phyloP scores from a whole-genome alignment of 1,140 invertebrate genomes.

The Eriocheir sinensis region DNA sequence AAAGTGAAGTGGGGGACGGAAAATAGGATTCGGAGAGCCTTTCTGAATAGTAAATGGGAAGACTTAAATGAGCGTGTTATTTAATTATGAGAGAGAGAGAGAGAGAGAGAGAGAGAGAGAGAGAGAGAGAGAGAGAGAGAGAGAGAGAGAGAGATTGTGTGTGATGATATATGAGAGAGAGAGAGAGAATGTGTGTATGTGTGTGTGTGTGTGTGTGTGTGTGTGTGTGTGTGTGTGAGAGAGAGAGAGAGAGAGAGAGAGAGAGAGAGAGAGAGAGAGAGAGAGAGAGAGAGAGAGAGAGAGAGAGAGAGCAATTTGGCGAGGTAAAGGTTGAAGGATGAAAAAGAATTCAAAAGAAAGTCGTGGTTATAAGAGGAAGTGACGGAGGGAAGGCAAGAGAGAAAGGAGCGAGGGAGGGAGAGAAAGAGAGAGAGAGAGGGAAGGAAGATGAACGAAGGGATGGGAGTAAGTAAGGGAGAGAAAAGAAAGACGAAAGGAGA shows the following conservation, averaged over 20 bases:
- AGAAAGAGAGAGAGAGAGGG: not conserved
- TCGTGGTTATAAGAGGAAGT: too few species aligned
- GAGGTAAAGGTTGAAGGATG: not conserved
- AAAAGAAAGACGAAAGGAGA: too few species aligned
- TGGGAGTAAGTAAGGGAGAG: too few species aligned
- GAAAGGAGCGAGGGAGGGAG: not conserved
- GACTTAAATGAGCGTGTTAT: not conserved
- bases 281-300: not conserved
- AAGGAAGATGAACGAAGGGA: too few species aligned
- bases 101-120: not conserved
- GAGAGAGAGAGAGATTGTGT: too few species aligned
- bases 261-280: not conserved
- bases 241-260: too few species aligned
- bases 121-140: too few species aligned
- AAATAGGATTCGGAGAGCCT: not conserved
- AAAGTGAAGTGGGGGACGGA: not conserved
- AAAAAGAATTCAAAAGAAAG: not conserved
- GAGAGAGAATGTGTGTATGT: too few species aligned
- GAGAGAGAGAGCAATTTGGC: not conserved
- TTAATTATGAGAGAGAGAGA: not conserved
- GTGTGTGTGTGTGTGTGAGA: too few species aligned
- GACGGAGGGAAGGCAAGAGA: not conserved
- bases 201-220: too few species aligned
- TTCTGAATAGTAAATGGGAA: not conserved
- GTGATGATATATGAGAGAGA: too few species aligned